Evolutionary conservation across 2,888 invertebrate species (phyloP), one percentile per base, ranked within the genome.

Genomic region (Blastobasis lacticolella): DNA sequence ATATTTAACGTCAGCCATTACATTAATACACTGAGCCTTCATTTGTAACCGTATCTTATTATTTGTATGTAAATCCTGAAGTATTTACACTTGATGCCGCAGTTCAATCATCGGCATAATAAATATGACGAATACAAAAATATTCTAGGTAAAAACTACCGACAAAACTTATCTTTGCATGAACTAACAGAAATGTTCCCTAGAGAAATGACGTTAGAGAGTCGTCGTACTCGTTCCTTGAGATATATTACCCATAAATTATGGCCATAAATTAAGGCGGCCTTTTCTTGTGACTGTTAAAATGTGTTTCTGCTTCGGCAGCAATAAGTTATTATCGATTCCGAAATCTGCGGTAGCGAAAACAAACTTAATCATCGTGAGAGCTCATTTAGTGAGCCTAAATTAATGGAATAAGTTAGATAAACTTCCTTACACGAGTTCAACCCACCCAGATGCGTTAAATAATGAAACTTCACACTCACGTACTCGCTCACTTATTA

Each of bases 351-450:
- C 53, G 59, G 57, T 54, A 56, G 57, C 54, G 58, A 58, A 63
- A 65, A 69, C 63, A 64, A 70, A 69, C 61, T 68, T 66, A 61
- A 64, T 65, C 65, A 68, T 61, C 63, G 62, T 58, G 60, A 56
- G 61, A 64, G 67, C 69, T 68, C 68, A 69, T 70, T 73, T 66
- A 65, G 60, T 62, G 54, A 62, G 63, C 62, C 69, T 64, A 67
- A 70, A 72, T 73, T 73, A 71, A 73, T 71, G 65, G 66, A 54
- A 55, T 54, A 64, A 71, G 62, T 71, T 72, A 62, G 64, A 60
- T 59, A 64, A 67, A 66, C 60, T 71, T 65, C 54, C 61, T 45
- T 52, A 58, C 56, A 53, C 54, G 49, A 64, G 61, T 60, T 62
- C 57, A 54, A 46, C 51, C 50, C 37, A 50, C 50, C 38, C 58